These are phyloP conservation scores for roundworm (Caenorhabditis elegans) DNA, from an alignment of 1,140 invertebrate species.

Conservation along the genomic window WBcel235 BX284602.5:6305001-6305500, in stretches of 20 bases:
- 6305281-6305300: slow-evolving; percentile 63
- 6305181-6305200: slow-evolving; percentile 60
- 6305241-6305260: slow-evolving; percentile 64
- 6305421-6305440: slow-evolving; percentile 49
- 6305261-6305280: slow-evolving; percentile 64
- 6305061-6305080: not conserved
- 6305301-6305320: slow-evolving; percentile 51
- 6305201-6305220: slow-evolving; percentile 58
- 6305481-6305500: slow-evolving; percentile 64
- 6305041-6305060: no score
- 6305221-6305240: slow-evolving; percentile 66
- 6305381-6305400: slow-evolving; percentile 56
- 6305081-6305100: no score
- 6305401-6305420: slow-evolving; percentile 49
- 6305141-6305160: slow-evolving; percentile 64
- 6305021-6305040: no score
- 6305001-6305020: no score
- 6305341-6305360: not conserved
- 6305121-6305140: slow-evolving; percentile 65
- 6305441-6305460: slow-evolving; percentile 58
- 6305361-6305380: slow-evolving; percentile 52
- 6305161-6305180: slow-evolving; percentile 64
- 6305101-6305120: no score
- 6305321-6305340: not conserved
- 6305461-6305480: slow-evolving; percentile 62